Conservation (phyloP, 2,113 vertebrate genomes). For the Todiramphus chloris region DNA sequence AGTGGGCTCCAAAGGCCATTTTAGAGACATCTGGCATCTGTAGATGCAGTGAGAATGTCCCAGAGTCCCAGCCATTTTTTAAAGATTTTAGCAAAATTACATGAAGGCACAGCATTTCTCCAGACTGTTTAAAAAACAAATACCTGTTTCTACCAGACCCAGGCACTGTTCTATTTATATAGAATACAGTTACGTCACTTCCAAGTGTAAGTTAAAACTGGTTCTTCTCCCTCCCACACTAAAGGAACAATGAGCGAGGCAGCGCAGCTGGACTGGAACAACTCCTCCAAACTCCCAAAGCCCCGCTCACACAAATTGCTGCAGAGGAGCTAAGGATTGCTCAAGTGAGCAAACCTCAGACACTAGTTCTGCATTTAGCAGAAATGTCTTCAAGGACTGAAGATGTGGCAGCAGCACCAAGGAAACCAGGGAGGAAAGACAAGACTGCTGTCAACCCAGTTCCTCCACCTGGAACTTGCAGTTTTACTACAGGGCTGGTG, state of each 20-base stretch:
- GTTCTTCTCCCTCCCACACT: background rate
- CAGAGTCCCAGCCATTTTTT: background rate
- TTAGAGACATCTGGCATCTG: background rate
- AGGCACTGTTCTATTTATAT: background rate
- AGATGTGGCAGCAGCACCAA: background rate
- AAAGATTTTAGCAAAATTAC: background rate
- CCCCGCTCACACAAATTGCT: background rate
- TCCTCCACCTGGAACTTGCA: background rate
- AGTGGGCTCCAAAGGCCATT: background rate
- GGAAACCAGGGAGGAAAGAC: background rate
- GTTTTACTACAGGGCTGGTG: rapidly evolving
- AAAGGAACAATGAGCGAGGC: background rate
- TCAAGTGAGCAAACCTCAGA: background rate
- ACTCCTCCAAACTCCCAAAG: background rate
- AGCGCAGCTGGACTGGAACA: background rate
- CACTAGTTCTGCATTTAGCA: background rate
- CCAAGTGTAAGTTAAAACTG: background rate
- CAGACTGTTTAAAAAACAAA: background rate
- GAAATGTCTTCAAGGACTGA: rapidly evolving
- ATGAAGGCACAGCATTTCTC: background rate
- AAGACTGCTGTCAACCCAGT: rapidly evolving
- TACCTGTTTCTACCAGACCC: background rate
- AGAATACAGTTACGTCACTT: background rate
- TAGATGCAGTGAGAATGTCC: background rate
- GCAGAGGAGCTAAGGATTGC: background rate